Evolutionary conservation across 2,888 invertebrate species (phyloP), one percentile per base, ranked within the genome.

Genomic region (Biston stratarius): DNA sequence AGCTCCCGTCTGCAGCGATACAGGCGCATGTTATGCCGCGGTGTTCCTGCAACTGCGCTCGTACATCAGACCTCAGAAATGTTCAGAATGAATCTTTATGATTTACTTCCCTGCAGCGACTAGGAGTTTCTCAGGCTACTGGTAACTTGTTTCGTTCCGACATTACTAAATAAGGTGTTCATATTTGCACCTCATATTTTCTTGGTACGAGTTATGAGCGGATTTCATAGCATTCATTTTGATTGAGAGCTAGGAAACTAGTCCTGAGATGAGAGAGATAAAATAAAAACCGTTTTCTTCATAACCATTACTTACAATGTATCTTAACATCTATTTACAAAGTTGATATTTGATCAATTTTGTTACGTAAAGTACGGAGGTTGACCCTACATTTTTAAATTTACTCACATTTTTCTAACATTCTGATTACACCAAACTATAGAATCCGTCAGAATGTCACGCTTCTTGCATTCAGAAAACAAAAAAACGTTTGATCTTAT

Each of bases 41-140:
- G 72, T 75, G 77, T 78, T 77, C 80, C 73, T 63, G 49, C 74
- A 74, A 80, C 77, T 79, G 78, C 80, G 80, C 81, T 83, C 85
- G 86, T 88, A 87, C 87, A 87, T 87, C 85, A 84, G 83, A 83
- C 80, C 74, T 74, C 66, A 78, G 83, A 83, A 79, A 87, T 87
- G 90, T 83, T 80, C 80, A 83, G 88, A 89, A 90, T 90, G 85
- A 87, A 87, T 87, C 85, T 87, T 85, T 88, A 88, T 89, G 89
- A 90, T 91, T 88, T 88, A 90, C 83, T 82, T 88, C 82, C 85
- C 85, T 83, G 77, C 77, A 83, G 83, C 86, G 75, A 77, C 83
- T 79, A 79, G 77, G 73, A 81, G 86, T 91, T 93, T 92, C 93
- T 92, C 92, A 92, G 87, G 89, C 90, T 87, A 85, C 87, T 77